These are phyloP conservation scores for Bombus consobrinus DNA, from an alignment of 1,140 invertebrate species.

Conservation along the genomic window DNA sequence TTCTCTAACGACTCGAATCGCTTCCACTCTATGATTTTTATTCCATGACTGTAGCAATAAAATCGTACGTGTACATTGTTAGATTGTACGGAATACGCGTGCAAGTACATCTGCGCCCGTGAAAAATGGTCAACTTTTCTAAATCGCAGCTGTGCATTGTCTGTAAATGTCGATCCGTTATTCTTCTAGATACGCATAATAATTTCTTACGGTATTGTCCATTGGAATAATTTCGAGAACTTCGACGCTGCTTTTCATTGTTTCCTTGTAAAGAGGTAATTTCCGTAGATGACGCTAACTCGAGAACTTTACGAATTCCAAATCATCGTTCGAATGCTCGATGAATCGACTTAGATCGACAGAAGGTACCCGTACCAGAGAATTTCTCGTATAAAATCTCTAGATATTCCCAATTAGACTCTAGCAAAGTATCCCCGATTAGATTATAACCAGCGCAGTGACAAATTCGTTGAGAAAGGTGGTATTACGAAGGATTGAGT, in stretches of 20 bases:
- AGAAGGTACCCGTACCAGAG: neutral
- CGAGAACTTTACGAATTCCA: neutral
- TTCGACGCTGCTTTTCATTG: neutral
- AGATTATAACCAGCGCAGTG: neutral
- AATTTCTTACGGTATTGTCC: too few relatives aligned
- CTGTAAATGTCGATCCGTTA: neutral
- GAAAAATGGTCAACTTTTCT: neutral
- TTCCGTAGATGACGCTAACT: too few relatives aligned
- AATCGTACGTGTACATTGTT: neutral
- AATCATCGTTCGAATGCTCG: neutral
- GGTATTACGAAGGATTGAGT: neutral
- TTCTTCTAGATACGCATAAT: neutral
- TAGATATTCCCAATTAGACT: neutral
- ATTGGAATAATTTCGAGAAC: neutral
- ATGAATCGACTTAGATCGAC: neutral
- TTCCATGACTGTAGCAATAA: conserved; percentile 15
- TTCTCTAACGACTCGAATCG: conserved; percentile 34
- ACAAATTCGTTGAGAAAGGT: neutral
- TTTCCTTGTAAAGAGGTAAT: neutral
- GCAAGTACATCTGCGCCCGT: neutral
- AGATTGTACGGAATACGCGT: neutral
- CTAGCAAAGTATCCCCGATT: neutral
- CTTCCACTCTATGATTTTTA: conserved; percentile 41
- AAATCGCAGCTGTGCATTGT: neutral
- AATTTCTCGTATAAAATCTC: neutral